Conservation (phyloP, 2,113 vertebrate genomes). For the Pavo muticus region DNA sequence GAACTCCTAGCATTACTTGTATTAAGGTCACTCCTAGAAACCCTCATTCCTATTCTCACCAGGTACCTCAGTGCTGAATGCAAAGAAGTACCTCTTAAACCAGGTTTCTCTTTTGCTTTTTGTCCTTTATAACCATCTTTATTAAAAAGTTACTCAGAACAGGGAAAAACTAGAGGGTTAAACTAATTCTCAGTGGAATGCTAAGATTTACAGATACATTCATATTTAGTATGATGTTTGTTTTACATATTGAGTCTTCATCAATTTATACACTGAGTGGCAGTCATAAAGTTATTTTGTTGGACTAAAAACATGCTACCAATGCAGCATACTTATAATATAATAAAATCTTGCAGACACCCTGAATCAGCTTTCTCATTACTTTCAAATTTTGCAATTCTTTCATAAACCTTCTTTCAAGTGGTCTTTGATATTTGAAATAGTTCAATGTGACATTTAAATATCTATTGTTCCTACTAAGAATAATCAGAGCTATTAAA, state of each 20-base stretch:
- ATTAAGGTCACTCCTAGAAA: neutral
- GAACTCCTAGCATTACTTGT: neutral
- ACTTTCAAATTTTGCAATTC: neutral
- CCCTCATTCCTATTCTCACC: neutral
- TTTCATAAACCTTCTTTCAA: neutral
- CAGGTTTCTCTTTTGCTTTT: neutral
- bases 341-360: neutral
- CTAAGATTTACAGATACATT: neutral
- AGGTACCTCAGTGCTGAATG: neutral
- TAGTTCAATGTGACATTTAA: neutral
- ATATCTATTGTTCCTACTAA: neutral
- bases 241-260: neutral
- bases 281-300: neutral
- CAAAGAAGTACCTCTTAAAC: neutral
- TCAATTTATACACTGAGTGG: neutral
- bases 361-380: neutral
- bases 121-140: neutral
- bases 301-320: neutral
- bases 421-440: neutral
- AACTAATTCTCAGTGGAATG: neutral
- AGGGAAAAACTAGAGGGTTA: neutral
- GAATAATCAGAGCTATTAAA: neutral
- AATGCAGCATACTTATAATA: neutral
- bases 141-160: accelerated
- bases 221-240: neutral